phyloP scores from a whole-genome alignment of 2,797 vertebrate genomes.

The Thunnus albacares region DNA sequence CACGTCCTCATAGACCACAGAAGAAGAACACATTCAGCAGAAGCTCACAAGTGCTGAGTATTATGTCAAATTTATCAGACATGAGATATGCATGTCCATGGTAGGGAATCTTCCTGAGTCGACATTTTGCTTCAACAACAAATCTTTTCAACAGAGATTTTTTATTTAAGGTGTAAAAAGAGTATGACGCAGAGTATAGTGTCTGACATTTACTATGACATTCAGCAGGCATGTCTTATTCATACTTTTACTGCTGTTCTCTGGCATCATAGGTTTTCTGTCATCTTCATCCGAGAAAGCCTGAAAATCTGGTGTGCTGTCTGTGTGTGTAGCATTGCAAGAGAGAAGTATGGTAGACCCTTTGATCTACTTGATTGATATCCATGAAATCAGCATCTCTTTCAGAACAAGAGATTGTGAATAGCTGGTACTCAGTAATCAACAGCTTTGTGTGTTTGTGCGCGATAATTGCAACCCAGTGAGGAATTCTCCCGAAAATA shows the following conservation, averaged over 20 bases:
- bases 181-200: neutral
- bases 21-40: slow-evolving; percentile 32
- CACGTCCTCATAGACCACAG: neutral
- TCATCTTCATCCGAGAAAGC: slow-evolving; percentile 21
- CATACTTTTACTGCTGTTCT: slow-evolving; percentile 7
- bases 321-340: neutral
- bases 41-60: slow-evolving; percentile 14
- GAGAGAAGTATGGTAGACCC: slow-evolving; percentile 36
- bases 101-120: slow-evolving; percentile 5
- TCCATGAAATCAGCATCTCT: slow-evolving; percentile 82
- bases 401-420: slow-evolving; percentile 73
- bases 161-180: slow-evolving; percentile 43
- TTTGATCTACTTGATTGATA: slow-evolving; percentile 66
- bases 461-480: slow-evolving; percentile 68
- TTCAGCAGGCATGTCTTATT: slow-evolving; percentile 37
- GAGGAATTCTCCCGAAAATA: slow-evolving; percentile 70
- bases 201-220: slow-evolving; percentile 61
- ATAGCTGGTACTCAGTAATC: slow-evolving; percentile 80
- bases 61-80: slow-evolving; percentile 29
- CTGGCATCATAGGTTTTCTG: slow-evolving; percentile 16
- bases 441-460: slow-evolving; percentile 77
- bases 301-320: neutral
- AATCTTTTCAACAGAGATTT: slow-evolving; percentile 34
- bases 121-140: slow-evolving; percentile 1
- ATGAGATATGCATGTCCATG: neutral